Evolutionary conservation across 2,113 vertebrate genomes (phyloP), one percentile per base, ranked within the genome.

Genomic region (Danio rerio): DNA sequence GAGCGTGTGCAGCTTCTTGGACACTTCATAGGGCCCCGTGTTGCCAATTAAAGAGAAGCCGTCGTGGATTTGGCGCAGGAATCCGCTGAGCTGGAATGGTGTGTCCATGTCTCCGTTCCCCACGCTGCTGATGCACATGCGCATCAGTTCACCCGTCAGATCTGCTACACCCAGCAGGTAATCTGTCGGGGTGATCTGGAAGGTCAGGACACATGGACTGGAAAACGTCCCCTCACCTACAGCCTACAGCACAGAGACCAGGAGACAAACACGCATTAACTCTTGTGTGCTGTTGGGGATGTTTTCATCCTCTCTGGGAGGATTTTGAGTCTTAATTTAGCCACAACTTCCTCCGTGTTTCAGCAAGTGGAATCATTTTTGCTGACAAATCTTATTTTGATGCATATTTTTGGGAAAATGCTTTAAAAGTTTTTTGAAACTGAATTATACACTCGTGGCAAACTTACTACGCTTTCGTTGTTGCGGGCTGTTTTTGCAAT

Each of bases 61-160:
- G 80, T 99, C 97, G 0, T 98, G 97, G 86, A 99, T 96, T 88
- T 98, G 95, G 0, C 96, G 93, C 70, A 99, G 87, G 90, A 99
- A 99, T 90, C 96, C 95, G 91, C 96, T 95, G 87, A 99, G 94
- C 91, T 98, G 96, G 83, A 98, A 99, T 18, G 98, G 98, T 0
- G 97, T 99, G 90, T 98, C 97, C 4, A 98, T 97, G 89, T 99
- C 98, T 5, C 98, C 98, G 0, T 98, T 98, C 0, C 98, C 97
- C 62, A 98, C 97, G 0, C 98, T 99, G 92, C 94, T 95, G 84
- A 99, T 99, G 81, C 98, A 99, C 93, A 99, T 94, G 1, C 98
- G 92, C 98, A 99, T 99, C 86, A 99, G 91, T 90, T 99, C 98
- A 13, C 98, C 98, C 0, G 97, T 99, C 42, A 99, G 91, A 84